Conservation (phyloP, 2,888 invertebrate species). For the Euzetes globulus region DNA sequence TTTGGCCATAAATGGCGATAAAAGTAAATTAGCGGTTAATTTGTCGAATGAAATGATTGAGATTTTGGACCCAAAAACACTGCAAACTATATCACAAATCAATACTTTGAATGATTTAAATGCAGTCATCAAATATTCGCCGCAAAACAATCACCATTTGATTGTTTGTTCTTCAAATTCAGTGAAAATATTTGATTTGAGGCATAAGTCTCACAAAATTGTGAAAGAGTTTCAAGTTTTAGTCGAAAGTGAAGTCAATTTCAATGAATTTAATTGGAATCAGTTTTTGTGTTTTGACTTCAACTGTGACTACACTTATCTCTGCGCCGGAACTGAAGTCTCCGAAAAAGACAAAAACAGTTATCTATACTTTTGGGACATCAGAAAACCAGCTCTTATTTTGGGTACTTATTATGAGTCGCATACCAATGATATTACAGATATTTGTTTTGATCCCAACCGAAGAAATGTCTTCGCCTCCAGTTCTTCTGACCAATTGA, state of each 20-base stretch:
- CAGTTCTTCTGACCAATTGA: conserved; percentile 72
- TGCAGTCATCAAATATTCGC: background rate
- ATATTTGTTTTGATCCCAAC: conserved; percentile 54
- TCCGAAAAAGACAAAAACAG: conserved; percentile 57
- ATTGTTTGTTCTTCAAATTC: background rate
- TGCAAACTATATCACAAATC: background rate
- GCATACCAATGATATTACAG: conserved; percentile 71
- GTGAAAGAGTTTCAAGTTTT: background rate
- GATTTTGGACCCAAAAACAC: background rate
- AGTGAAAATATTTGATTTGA: background rate
- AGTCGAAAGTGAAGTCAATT: background rate
- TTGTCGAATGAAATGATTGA: conserved; percentile 9
- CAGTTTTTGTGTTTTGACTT: conserved; percentile 66
- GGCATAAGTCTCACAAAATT: background rate
- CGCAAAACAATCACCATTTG: background rate
- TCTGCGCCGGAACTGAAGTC: conserved; percentile 68
- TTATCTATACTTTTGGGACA: conserved; percentile 73
- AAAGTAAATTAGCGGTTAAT: conserved; percentile 18
- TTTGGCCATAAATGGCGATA: background rate
- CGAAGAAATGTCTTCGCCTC: conserved; percentile 62
- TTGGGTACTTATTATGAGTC: conserved; percentile 72
- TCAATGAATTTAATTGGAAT: conserved; percentile 46
- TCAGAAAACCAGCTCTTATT: conserved; percentile 55
- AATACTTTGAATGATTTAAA: conserved; percentile 1
- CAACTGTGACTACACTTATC: conserved; percentile 60